phyloP scores from a whole-genome alignment of 2,797 vertebrate genomes.

The Falco columbarius region DNA sequence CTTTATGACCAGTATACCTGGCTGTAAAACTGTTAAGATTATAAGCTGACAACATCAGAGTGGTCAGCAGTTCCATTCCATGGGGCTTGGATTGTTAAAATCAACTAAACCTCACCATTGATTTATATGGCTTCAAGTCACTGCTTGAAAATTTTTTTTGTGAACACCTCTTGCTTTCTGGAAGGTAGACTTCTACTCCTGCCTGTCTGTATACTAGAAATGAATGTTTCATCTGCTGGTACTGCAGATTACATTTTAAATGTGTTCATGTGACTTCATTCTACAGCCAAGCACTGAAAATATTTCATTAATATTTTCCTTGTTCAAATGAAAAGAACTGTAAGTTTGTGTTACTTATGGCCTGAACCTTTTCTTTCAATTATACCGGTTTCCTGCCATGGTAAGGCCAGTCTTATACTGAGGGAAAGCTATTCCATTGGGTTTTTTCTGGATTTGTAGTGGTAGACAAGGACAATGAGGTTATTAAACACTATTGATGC shows the following conservation, averaged over 20 bases:
- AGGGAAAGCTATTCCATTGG: background rate
- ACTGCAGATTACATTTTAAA: background rate
- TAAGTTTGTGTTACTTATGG: background rate
- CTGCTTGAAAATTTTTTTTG: background rate
- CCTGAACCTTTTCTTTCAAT: background rate
- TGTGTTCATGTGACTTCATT: background rate
- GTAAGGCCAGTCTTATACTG: background rate
- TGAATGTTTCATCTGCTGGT: background rate
- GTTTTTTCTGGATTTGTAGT: background rate
- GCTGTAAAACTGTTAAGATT: background rate
- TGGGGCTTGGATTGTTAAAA: background rate
- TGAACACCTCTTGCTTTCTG: background rate
- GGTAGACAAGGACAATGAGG: background rate
- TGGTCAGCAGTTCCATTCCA: background rate
- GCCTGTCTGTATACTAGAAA: background rate
- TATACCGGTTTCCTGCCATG: background rate
- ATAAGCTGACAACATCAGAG: background rate
- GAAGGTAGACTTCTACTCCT: background rate
- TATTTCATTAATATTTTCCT: background rate
- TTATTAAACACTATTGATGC: accelerated
- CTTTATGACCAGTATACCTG: background rate
- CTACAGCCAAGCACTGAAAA: background rate
- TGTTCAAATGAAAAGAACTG: background rate
- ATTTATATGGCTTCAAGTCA: background rate
- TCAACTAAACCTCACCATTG: background rate